These are phyloP conservation scores for Meloidogyne hapla DNA, from an alignment of 1,140 invertebrate genomes.

Conservation along the genomic window DNA sequence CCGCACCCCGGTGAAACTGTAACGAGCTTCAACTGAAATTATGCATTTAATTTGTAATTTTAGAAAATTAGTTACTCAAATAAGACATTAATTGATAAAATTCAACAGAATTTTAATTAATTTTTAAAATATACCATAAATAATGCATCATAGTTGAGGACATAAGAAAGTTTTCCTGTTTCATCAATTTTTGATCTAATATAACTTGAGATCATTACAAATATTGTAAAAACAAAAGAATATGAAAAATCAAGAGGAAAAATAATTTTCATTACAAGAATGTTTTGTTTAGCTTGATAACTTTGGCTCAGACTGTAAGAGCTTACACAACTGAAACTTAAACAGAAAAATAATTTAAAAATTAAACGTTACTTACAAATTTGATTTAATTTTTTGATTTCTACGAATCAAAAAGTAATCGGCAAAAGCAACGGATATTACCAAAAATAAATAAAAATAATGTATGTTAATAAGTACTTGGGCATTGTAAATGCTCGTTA, in stretches of 20 bases:
- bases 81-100: no score
- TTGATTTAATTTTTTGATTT: slow-evolving; percentile 16
- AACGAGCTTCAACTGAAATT: no score
- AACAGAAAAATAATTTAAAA: background rate
- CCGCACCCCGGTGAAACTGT: no score
- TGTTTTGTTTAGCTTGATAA: slow-evolving; percentile 23
- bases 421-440: slow-evolving; percentile 18
- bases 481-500: slow-evolving; percentile 13
- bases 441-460: slow-evolving; percentile 16
- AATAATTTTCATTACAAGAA: slow-evolving; percentile 23
- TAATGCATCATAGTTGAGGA: no score
- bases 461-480: background rate
- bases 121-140: no score
- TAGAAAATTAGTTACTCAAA: no score
- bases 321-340: slow-evolving; percentile 13
- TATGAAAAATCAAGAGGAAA: slow-evolving; percentile 27
- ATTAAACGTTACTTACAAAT: slow-evolving; percentile 5
- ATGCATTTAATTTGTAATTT: no score
- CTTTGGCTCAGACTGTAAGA: slow-evolving; percentile 12
- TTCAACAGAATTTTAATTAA: no score
- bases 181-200: no score
- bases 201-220: no score
- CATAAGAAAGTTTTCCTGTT: no score
- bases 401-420: slow-evolving; percentile 19
- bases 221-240: slow-evolving; percentile 13